Evolutionary conservation across 2,797 vertebrate genomes (phyloP), one percentile per base, ranked within the genome.

Genomic region (Aplochiton taeniatus): DNA sequence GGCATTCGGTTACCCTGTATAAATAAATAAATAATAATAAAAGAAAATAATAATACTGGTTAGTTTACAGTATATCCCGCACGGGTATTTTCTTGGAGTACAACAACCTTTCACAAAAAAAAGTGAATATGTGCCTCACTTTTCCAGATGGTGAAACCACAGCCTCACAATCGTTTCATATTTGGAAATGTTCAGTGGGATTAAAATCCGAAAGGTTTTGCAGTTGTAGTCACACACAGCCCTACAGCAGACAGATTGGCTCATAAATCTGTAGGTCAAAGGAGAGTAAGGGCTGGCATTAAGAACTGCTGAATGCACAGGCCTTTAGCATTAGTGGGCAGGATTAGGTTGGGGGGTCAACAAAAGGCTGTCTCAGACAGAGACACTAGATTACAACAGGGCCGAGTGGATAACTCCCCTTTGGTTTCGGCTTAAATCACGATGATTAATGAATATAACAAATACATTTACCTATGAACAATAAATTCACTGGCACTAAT

Each of bases 301-400:
- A 85, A 79, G 85, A 89, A 86, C 70, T 87, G 90, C 91, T 90
- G 92, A 91, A 74, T 69, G 18, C 46, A 73, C 70, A 72, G 80
- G 74, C 65, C 75, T 75, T 56, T 16, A 69, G 89, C 80, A 86
- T 91, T 89, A 91, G 85, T 77, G 54, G 75, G 63, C 56, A 68
- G 87, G 91, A 91, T 93, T 90, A 90, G 76, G 79, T 58, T n/a
- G 1, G 49, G 65, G 54, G 45, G 47, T 43, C 52, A 57, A 51
- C 45, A 56, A 43, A 79, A 72, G 70, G 44, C 72, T 74, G 64
- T 60, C 66, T 66, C 70, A 76, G 72, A 75, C 70, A n/a, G 31
- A 31, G 31, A 11, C 58, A 31, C 19, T 68, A 63, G 75, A 71
- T 85, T 72, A 87, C 75, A 72, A 80, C 72, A 51, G 66, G 52